A percentile compares a stretch with the other conserved stretches of the same genome.
These are phyloP conservation scores for Luperina nickerlii DNA, from an alignment of 2,888 invertebrate genomes.

Conservation along the genomic window DNA sequence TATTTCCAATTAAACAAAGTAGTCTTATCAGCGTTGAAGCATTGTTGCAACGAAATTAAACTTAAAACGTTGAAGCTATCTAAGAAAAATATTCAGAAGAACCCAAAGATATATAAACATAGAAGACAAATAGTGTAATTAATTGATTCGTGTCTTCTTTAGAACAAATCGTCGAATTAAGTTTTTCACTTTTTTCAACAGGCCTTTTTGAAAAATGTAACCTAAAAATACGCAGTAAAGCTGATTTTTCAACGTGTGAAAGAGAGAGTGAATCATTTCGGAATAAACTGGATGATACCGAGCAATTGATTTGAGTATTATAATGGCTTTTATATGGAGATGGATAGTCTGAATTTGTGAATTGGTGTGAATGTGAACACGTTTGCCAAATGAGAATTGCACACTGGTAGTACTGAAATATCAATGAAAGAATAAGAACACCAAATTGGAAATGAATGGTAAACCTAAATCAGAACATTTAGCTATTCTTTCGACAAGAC, in stretches of 20 bases:
- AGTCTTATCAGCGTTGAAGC: background rate
- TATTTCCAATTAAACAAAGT: slow-evolving; percentile 6
- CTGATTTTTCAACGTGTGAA: slow-evolving; percentile 49
- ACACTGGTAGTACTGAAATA: background rate
- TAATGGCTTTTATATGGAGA: slow-evolving; percentile 76
- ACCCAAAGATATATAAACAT: slow-evolving; percentile 25
- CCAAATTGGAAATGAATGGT: background rate
- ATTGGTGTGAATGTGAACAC: slow-evolving; percentile 64
- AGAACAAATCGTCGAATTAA: slow-evolving; percentile 65
- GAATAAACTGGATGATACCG: slow-evolving; percentile 68
- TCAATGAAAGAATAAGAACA: background rate
- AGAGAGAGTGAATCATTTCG: slow-evolving; percentile 49
- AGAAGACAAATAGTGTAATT: slow-evolving; percentile 75
- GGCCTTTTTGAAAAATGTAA: slow-evolving; percentile 45
- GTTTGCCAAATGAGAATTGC: slow-evolving; percentile 53
- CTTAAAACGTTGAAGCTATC: background rate
- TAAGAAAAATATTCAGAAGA: background rate
- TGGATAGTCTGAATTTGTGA: slow-evolving; percentile 63
- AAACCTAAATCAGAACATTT: slow-evolving; percentile 12
- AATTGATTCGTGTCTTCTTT: slow-evolving; percentile 79
- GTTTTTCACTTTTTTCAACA: slow-evolving; percentile 49
- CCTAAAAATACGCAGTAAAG: slow-evolving; percentile 50
- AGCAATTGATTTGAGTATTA: slow-evolving; percentile 74
- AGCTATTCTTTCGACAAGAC: background rate
- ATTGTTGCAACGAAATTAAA: background rate